Percentiles rank a stretch among this genome's conserved stretches.
These are phyloP conservation scores for Xylota sylvarum DNA, from an alignment of 2,888 invertebrate species.

Conservation along the genomic window DNA sequence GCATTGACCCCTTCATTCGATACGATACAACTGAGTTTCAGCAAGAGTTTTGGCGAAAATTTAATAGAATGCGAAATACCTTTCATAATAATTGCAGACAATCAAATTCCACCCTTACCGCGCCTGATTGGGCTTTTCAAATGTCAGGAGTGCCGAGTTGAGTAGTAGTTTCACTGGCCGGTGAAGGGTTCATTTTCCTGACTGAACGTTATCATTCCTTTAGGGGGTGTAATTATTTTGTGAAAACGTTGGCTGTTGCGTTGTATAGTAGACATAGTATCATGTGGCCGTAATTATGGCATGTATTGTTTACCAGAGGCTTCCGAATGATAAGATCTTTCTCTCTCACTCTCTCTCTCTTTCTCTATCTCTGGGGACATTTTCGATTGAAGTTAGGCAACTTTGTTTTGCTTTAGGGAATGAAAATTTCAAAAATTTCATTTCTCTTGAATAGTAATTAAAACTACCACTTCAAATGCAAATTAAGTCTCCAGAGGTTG, in stretches of 20 bases:
- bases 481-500: conserved; percentile 44
- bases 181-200: conserved; percentile 47
- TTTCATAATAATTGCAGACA: conserved; percentile 38
- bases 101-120: conserved; percentile 17
- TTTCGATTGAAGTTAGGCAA: conserved; percentile 62
- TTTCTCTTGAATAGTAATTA: conserved; percentile 59
- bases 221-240: conserved; percentile 57
- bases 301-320: conserved; percentile 50
- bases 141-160: conserved; percentile 18
- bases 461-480: conserved; percentile 63
- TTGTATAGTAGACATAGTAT: conserved; percentile 5
- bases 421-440: conserved; percentile 42
- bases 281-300: conserved; percentile 45
- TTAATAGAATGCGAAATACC: conserved; percentile 26
- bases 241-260: conserved; percentile 32
- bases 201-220: conserved; percentile 40
- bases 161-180: conserved; percentile 23
- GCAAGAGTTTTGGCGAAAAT: conserved; percentile 5
- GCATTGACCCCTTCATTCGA: not conserved
- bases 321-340: conserved; percentile 47
- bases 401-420: conserved; percentile 45
- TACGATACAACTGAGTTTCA: not conserved
- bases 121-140: conserved; percentile 60
- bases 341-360: conserved; percentile 2
- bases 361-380: conserved; percentile 42